Evolutionary conservation across 2,888 invertebrate species (phyloP).

Genomic region (Eilema griseolum): DNA sequence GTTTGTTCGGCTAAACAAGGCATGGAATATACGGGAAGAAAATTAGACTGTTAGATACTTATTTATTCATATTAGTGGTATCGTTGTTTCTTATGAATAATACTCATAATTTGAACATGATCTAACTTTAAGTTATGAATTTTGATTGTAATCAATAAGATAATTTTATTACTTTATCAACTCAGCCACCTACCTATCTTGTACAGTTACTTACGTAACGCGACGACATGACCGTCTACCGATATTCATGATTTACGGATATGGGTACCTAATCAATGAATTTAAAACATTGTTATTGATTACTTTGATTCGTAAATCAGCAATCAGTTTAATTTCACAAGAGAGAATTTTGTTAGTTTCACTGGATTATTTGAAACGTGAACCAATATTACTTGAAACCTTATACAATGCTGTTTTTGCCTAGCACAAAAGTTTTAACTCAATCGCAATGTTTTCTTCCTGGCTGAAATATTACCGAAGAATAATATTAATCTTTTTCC

Average conservation of each 20-base stretch:
- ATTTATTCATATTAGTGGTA: constrained; percentile 11
- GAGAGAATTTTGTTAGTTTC: neutral
- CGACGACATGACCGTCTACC: too few species aligned
- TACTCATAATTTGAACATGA: neutral
- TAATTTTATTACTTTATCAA: too few species aligned
- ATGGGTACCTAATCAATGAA: too few species aligned
- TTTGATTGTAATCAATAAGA: too few species aligned
- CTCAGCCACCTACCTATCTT: too few species aligned
- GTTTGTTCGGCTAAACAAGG: constrained; percentile 67
- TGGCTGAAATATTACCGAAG: neutral
- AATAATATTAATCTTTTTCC: neutral
- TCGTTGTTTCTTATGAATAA: neutral
- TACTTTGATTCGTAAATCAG: too few species aligned
- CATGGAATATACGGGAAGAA: constrained; percentile 27
- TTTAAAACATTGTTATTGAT: too few species aligned
- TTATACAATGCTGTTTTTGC: neutral
- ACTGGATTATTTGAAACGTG: neutral
- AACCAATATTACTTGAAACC: neutral
- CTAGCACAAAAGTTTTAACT: neutral
- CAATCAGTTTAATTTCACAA: too few species aligned
- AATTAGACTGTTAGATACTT: constrained; percentile 28
- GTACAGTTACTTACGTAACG: too few species aligned
- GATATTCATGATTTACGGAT: too few species aligned
- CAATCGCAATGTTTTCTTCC: neutral
- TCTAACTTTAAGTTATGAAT: neutral